Conservation (phyloP, 1,140 invertebrate genomes). For the Atopsyche davidsoni region DNA sequence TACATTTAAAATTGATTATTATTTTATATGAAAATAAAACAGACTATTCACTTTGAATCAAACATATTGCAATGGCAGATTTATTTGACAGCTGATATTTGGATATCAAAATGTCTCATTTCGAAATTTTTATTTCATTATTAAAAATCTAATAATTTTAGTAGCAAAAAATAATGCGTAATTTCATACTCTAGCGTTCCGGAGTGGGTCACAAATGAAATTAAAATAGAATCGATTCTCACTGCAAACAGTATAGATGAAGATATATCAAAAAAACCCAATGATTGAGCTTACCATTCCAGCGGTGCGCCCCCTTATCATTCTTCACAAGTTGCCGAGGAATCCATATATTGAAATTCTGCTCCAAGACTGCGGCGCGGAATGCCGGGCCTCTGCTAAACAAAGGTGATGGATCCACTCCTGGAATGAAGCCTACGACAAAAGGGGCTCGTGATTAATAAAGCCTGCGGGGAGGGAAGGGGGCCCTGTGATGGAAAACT, state of each 20-base stretch:
- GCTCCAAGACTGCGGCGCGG: constrained; percentile 6
- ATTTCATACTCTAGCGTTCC: no score
- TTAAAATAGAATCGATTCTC: neutral
- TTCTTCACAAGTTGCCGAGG: constrained; percentile 13
- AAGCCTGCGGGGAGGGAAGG: constrained; percentile 18
- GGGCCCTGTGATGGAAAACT: no score
- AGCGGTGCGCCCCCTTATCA: constrained; percentile 9
- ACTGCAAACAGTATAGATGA: neutral
- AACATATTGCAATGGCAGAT: no score
- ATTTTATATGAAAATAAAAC: no score
- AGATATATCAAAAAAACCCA: neutral
- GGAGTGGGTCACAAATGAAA: neutral
- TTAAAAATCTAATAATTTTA: no score
- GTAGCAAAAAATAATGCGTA: no score
- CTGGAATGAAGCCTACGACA: constrained; percentile 15
- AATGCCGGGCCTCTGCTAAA: constrained; percentile 14
- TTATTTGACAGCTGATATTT: no score
- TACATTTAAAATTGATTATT: no score
- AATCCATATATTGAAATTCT: constrained; percentile 29
- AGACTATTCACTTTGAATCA: no score
- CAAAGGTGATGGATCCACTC: constrained; percentile 23
- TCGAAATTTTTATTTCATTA: no score
- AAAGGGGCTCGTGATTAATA: constrained; percentile 24
- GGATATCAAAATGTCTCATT: no score
- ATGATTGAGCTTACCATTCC: neutral